These are phyloP conservation scores for Eriocheir sinensis DNA, from an alignment of 1,140 invertebrate species.

Conservation along the genomic window DNA sequence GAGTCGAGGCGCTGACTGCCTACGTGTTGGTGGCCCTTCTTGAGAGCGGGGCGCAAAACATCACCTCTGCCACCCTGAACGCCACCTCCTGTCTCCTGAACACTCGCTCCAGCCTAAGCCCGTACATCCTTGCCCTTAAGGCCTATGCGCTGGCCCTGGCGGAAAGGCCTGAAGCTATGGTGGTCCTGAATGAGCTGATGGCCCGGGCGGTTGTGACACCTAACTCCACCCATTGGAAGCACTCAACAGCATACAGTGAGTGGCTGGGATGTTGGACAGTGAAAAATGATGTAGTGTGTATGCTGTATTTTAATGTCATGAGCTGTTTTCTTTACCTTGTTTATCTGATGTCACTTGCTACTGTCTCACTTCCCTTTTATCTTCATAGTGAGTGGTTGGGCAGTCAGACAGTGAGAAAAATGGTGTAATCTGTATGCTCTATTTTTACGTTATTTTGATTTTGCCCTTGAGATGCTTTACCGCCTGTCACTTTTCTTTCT, in stretches of 20 bases:
- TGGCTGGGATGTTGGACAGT: background rate
- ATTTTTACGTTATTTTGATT: too few relatives aligned
- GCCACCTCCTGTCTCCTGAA: constrained; percentile 12
- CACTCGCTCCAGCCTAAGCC: background rate
- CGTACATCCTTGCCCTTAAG: constrained; percentile 55
- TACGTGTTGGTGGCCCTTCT: constrained; percentile 41
- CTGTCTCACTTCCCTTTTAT: too few relatives aligned
- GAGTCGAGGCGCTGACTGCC: constrained; percentile 38
- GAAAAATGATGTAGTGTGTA: too few relatives aligned
- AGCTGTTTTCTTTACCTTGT: too few relatives aligned
- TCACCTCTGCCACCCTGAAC: constrained; percentile 37
- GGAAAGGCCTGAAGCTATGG: constrained; percentile 79
- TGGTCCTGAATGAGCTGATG: constrained; percentile 76
- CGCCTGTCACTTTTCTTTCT: too few relatives aligned
- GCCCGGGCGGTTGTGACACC: constrained; percentile 65
- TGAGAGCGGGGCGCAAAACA: constrained; percentile 5
- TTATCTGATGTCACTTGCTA: too few relatives aligned
- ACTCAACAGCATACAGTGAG: constrained; percentile 48
- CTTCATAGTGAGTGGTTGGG: too few relatives aligned
- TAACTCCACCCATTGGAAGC: constrained; percentile 82
- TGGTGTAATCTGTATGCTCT: too few relatives aligned
- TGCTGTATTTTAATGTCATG: too few relatives aligned
- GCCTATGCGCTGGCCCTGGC: constrained; percentile 83
- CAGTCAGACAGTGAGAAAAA: too few relatives aligned
- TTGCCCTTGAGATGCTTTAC: too few relatives aligned